Base-by-base conservation (phyloP, 1,140 invertebrate species). In the Psilanteris sp. region DNA sequence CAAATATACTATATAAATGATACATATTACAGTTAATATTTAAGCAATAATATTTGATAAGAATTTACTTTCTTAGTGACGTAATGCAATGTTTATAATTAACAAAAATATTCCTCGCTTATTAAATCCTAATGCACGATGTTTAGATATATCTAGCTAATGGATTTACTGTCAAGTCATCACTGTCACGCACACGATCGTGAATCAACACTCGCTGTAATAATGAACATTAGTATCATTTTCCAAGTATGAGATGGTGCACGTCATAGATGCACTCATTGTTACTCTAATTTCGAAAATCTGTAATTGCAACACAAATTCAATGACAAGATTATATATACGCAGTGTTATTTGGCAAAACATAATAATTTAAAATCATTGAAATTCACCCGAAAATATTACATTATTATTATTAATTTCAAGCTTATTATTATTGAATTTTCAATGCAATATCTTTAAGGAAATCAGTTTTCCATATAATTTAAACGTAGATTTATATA, bases 81-180 rank as follows among this genome's bases (percentile, higher is more conserved):
- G 9, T 52, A 13, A 16, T 14, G 4, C 11, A 13, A 6, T 7
- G 4, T 39, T 4, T 20, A 6, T 0, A 27, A 18, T 39, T 26
- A 14, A 54, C 34, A 31, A 54, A 54, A 54, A 39, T 54, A 14
- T 27, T 10, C 13, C 15, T 44, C 26, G 18, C 59, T 64, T 50
- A 52, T 64, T 41, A 48, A 64, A 64, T 64, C 34, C 26, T 46
- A 50, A 64, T 46, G 36, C 41, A 50, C 43, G 59, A 64, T 34
- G 59, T 64, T 64, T 50, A 50, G 44, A 36, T 52, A n/a, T n/a
- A 52, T 52, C 46, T 36, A 10, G 10, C 44, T 64, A 64, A 64
- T 64, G 46, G 59, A 64, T 64, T 64, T 64, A 64, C 55, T 61
- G 55, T 61, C 55, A 61, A 67, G 41, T 67, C 62, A 57, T 67